Percentiles rank a stretch among this genome's conserved stretches.
phyloP scores from a whole-genome alignment of 2,888 invertebrate species.

The Sinopyrophorus schimmeli region DNA sequence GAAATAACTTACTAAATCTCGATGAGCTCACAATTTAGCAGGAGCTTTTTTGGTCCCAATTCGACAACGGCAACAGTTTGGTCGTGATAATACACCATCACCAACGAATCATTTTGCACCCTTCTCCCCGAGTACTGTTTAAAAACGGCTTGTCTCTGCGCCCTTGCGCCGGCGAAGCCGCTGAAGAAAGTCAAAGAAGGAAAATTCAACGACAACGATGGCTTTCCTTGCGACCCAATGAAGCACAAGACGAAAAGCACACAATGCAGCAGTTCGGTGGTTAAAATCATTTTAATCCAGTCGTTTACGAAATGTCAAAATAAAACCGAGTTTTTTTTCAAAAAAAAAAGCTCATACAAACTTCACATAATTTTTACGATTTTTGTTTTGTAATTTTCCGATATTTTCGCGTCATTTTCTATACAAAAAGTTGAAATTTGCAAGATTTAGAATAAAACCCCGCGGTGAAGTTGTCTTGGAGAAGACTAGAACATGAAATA shows the following conservation, averaged over 20 bases:
- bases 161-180: conserved; percentile 30
- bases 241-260: conserved; percentile 41
- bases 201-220: conserved; percentile 46
- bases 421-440: conserved; percentile 3
- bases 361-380: conserved; percentile 5
- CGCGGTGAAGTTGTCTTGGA: conserved; percentile 9
- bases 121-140: conserved; percentile 69
- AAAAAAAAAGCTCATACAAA: conserved; percentile 20
- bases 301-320: background rate
- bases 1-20: conserved; percentile 79
- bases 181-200: conserved; percentile 42
- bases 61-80: conserved; percentile 84
- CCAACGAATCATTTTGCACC: conserved; percentile 66
- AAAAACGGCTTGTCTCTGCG: conserved; percentile 49
- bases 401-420: conserved; percentile 19
- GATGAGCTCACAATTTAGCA: conserved; percentile 79
- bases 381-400: conserved; percentile 5
- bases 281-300: conserved; percentile 25
- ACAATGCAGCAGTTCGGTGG: conserved; percentile 40
- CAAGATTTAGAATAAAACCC: conserved; percentile 8
- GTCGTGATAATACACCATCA: conserved; percentile 79
- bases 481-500: conserved; percentile 23
- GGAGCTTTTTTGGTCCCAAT: conserved; percentile 69
- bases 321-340: too few relatives aligned
- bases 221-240: conserved; percentile 46